Conservation (phyloP, 1,140 invertebrate genomes). For the Coptotermes formosanus region DNA sequence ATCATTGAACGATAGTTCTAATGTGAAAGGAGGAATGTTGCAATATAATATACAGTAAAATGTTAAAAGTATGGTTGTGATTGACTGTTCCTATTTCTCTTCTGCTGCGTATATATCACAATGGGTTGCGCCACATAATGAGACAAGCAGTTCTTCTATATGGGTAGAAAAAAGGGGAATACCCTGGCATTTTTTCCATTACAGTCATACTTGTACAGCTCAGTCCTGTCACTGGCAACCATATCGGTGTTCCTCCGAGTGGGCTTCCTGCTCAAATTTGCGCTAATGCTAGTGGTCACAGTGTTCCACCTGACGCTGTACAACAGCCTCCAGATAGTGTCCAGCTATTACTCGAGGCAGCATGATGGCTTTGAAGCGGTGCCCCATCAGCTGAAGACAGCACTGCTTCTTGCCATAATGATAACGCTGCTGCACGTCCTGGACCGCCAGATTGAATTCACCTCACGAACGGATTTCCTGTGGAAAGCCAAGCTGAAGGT, state of each 20-base stretch:
- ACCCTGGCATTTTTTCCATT: constrained; percentile 34
- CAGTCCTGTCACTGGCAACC: constrained; percentile 70
- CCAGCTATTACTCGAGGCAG: constrained; percentile 54
- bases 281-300: constrained; percentile 69
- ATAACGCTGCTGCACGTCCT: constrained; percentile 68
- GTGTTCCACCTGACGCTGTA: constrained; percentile 63
- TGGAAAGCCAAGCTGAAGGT: constrained; percentile 90
- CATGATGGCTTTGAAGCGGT: constrained; percentile 60
- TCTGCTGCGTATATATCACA: too few relatives aligned
- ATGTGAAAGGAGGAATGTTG: too few relatives aligned
- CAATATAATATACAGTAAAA: too few relatives aligned
- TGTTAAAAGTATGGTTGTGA: too few relatives aligned
- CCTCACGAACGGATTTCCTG: constrained; percentile 83
- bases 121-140: too few relatives aligned
- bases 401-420: constrained; percentile 60
- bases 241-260: constrained; percentile 82
- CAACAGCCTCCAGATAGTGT: constrained; percentile 59
- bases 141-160: too few relatives aligned
- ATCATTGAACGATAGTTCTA: too few relatives aligned
- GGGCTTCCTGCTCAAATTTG: constrained; percentile 78
- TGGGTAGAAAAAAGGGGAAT: too few relatives aligned
- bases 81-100: too few relatives aligned
- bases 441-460: constrained; percentile 83
- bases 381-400: constrained; percentile 61
- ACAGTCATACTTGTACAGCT: constrained; percentile 77